Conservation (phyloP, 2,797 vertebrate genomes). For the Enteromius radiatus region DNA sequence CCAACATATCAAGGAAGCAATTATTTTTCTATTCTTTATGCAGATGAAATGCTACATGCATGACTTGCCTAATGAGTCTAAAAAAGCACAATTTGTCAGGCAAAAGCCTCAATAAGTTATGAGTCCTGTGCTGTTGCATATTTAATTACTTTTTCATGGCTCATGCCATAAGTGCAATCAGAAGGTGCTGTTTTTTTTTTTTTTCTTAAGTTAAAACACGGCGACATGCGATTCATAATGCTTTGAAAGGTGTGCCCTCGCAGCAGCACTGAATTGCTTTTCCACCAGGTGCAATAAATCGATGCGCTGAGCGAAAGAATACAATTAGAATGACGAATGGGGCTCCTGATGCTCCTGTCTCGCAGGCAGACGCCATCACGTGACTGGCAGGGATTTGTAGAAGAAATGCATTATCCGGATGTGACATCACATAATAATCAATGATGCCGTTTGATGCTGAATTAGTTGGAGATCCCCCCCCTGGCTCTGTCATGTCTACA, state of each 20-base stretch:
- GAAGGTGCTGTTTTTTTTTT: not conserved
- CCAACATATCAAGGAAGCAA: slow-evolving; percentile 22
- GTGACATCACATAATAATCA: slow-evolving; percentile 46
- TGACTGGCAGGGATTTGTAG: slow-evolving; percentile 28
- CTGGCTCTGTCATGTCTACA: not conserved
- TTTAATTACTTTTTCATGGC: slow-evolving; percentile 25
- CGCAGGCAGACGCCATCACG: slow-evolving; percentile 26
- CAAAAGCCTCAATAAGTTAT: not conserved
- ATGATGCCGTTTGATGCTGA: slow-evolving; percentile 5
- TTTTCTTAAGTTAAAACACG: not conserved
- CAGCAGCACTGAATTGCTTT: slow-evolving; percentile 38
- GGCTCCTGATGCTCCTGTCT: slow-evolving; percentile 27
- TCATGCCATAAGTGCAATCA: not conserved
- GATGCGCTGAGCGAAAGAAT: slow-evolving; percentile 55
- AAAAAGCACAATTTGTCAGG: slow-evolving; percentile 17
- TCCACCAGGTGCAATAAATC: slow-evolving; percentile 56
- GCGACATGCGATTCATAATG: slow-evolving; percentile 7
- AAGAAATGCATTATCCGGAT: slow-evolving; percentile 45
- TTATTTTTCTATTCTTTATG: slow-evolving; percentile 20
- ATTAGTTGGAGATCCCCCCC: not conserved
- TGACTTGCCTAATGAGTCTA: slow-evolving; percentile 37
- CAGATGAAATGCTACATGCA: slow-evolving; percentile 15
- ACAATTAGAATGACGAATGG: slow-evolving; percentile 65
- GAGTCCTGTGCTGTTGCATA: slow-evolving; percentile 5
- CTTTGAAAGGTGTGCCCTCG: slow-evolving; percentile 17